Base-by-base conservation (phyloP, 92 coral and sea anemone species). In the Heliopora coerulea region DNA sequence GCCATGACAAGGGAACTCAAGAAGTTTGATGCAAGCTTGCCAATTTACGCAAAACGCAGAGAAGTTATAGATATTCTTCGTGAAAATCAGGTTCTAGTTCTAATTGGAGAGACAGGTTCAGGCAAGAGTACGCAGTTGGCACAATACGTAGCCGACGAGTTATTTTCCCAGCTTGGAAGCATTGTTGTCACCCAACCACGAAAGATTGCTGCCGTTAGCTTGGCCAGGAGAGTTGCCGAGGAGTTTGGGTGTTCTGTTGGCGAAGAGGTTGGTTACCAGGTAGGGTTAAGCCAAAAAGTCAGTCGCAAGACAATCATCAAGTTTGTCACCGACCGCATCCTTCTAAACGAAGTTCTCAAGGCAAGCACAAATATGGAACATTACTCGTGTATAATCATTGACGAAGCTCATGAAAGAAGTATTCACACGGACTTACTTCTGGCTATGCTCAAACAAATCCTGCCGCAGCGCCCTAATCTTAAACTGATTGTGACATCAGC, bases 371-470 rank as follows among this genome's bases (percentile, higher is more conserved):
- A 17, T 25, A 74, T 93, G 21, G 59, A 59, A 15, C 79, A 75
- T 49, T 93, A 85, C 72, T 87, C 98, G n/a, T 93, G 96, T 73
- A 82, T 93, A 23, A 80, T 93, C 19, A 85, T 93, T 42, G 98
- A 93, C 42, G 98, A 93, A 64, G 98, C 96, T 0, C 98, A 93
- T 74, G 98, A n/a, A n/a, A n/a, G n/a, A n/a, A n/a, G n/a, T n/a
- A n/a, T n/a, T n/a, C n/a, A n/a, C n/a, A n/a, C n/a, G 90, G 98
- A 93, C 80, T 78, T 93, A 11, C 91, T 93, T 49, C 73, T 93
- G 67, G 98, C 96, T 19, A 93, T 93, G 88, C 85, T 93, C 76
- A 93, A 93, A 82, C 82, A 78, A 60, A 73, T 86, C 17, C 87
- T 93, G 64, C 67, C 80, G 14, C 49, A 49, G 52, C 90, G 90